Evolutionary conservation across 2,797 vertebrate species (phyloP).

Genomic region (Tenualosa ilisha): DNA sequence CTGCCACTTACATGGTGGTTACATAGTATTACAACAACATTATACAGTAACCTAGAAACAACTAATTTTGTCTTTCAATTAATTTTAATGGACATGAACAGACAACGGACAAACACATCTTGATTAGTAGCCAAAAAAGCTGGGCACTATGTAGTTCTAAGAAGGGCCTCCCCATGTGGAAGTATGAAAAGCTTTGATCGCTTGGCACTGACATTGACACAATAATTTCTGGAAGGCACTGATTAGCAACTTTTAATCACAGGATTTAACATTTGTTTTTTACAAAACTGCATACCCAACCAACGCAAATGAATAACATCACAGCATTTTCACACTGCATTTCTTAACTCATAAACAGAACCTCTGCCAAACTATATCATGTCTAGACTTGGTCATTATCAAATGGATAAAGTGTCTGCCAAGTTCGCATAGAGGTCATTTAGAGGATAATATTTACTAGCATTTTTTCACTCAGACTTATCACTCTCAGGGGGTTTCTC

Average conservation of each 20-base stretch:
- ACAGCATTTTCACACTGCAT: background rate
- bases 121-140: too few relatives aligned
- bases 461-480: constrained; percentile 12
- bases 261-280: too few relatives aligned
- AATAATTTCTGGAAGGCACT: too few relatives aligned
- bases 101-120: too few relatives aligned
- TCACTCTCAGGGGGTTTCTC: constrained; percentile 34
- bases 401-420: constrained; percentile 38
- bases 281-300: background rate
- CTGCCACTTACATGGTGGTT: background rate
- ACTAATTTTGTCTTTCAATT: too few relatives aligned
- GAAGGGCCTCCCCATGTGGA: too few relatives aligned
- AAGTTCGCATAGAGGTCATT: constrained; percentile 36
- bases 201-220: too few relatives aligned
- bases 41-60: background rate
- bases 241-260: too few relatives aligned
- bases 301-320: background rate
- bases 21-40: background rate
- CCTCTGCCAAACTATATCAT: background rate
- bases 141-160: too few relatives aligned
- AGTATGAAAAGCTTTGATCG: too few relatives aligned
- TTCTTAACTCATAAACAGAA: background rate
- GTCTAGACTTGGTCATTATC: constrained; percentile 40
- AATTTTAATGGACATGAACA: too few relatives aligned
- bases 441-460: constrained; percentile 37